Conservation (phyloP, 2,888 invertebrate genomes). For the Coenonympha arcania region DNA sequence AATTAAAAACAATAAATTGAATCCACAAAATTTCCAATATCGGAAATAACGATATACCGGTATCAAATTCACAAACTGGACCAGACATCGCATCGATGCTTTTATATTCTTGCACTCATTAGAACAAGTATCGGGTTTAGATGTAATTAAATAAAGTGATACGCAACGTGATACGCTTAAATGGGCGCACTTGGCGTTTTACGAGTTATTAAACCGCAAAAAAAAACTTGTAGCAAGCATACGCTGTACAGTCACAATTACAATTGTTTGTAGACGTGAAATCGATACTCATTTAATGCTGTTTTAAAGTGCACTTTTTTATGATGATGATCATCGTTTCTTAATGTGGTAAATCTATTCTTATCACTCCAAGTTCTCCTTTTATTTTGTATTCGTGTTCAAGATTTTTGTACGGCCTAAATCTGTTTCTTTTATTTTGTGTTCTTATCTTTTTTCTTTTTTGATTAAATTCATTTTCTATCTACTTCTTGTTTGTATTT, state of each 20-base stretch:
- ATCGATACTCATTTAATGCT: background rate
- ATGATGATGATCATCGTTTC: background rate
- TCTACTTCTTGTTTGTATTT: no score
- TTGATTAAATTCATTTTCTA: no score
- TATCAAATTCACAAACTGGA: background rate
- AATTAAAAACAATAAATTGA: no score
- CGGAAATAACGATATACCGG: background rate
- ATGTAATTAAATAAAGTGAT: conserved; percentile 8
- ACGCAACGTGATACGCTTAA: conserved; percentile 22
- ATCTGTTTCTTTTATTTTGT: no score
- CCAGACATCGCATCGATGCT: background rate
- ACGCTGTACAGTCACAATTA: conserved; percentile 1
- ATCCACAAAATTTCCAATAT: no score
- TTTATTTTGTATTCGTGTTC: no score
- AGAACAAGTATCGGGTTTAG: background rate
- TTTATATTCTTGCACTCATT: background rate
- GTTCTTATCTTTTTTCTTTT: no score
- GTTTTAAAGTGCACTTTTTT: background rate
- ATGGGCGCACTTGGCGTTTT: conserved; percentile 38
- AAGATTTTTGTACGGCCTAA: no score
- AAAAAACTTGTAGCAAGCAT: background rate
- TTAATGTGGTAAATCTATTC: background rate
- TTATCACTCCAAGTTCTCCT: background rate
- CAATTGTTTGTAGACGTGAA: background rate
- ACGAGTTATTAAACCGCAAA: conserved; percentile 13